Evolutionary conservation across 2,113 vertebrate genomes (phyloP).

Genomic region (Vulpes ferrilata): DNA sequence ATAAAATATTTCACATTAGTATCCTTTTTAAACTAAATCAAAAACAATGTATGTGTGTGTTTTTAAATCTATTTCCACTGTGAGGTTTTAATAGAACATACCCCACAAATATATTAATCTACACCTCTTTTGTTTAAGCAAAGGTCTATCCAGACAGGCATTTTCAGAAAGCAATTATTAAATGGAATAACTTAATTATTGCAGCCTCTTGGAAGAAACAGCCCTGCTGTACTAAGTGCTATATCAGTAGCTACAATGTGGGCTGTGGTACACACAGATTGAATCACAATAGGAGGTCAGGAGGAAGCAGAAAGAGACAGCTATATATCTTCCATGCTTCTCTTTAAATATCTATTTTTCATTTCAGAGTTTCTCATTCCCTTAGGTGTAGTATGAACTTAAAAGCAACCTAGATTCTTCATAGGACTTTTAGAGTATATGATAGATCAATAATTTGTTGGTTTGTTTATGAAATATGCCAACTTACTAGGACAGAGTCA

Average conservation of each 20-base stretch:
- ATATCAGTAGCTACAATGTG: conserved; percentile 37
- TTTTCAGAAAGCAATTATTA: conserved; percentile 67
- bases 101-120: conserved; percentile 51
- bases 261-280: conserved; percentile 61
- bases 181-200: conserved; percentile 71
- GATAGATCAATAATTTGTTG: conserved; percentile 92
- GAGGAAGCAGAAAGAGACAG: conserved; percentile 63
- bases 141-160: not conserved
- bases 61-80: conserved; percentile 1
- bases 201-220: conserved; percentile 30
- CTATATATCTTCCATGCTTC: conserved; percentile 85
- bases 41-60: conserved; percentile 28
- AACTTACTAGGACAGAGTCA: conserved; percentile 90
- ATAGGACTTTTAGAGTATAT: conserved; percentile 89
- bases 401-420: conserved; percentile 90
- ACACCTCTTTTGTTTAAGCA: conserved; percentile 10
- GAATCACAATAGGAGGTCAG: conserved; percentile 77
- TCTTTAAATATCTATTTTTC: conserved; percentile 88
- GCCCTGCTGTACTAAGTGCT: not conserved
- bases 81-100: not conserved
- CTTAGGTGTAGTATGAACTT: conserved; percentile 89
- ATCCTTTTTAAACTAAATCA: conserved; percentile 2
- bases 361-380: conserved; percentile 88
- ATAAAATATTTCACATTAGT: conserved; percentile 29
- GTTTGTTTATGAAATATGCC: conserved; percentile 94